phyloP scores from a whole-genome alignment of 2,888 invertebrate genomes.

The Caenorhabditis becei region DNA sequence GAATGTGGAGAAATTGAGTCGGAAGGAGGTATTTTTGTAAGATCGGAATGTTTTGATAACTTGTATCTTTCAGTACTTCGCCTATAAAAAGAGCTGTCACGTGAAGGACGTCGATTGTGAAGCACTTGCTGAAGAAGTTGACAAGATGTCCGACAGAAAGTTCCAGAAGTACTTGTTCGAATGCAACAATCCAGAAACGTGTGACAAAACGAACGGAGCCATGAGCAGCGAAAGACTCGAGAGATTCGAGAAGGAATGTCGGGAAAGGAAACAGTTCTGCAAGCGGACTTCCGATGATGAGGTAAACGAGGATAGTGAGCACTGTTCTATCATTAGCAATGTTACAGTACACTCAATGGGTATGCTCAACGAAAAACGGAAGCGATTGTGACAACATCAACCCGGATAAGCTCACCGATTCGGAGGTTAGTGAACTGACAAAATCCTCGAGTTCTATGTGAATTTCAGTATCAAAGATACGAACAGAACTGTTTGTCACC shows the following conservation, averaged over 20 bases:
- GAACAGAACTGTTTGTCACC: slow-evolving; percentile 5
- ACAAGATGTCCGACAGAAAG: not conserved
- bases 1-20: not conserved
- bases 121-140: not conserved
- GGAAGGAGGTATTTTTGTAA: not conserved
- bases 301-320: not conserved
- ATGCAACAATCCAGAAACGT: not conserved
- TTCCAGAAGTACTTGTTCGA: not conserved
- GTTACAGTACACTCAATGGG: no score
- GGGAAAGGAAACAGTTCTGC: not conserved
- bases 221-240: not conserved
- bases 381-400: no score
- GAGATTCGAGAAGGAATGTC: not conserved
- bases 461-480: slow-evolving; percentile 22
- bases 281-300: not conserved
- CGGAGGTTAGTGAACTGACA: not conserved
- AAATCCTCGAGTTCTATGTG: not conserved
- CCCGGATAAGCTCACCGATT: not conserved
- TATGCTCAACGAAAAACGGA: no score
- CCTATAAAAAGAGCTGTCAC: not conserved
- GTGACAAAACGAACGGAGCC: not conserved
- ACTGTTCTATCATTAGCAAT: no score
- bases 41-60: not conserved
- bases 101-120: not conserved
- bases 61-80: not conserved